These are phyloP conservation scores for Oasisia sp. DNA, from an alignment of 2,888 invertebrate genomes.

Conservation along the genomic window DNA sequence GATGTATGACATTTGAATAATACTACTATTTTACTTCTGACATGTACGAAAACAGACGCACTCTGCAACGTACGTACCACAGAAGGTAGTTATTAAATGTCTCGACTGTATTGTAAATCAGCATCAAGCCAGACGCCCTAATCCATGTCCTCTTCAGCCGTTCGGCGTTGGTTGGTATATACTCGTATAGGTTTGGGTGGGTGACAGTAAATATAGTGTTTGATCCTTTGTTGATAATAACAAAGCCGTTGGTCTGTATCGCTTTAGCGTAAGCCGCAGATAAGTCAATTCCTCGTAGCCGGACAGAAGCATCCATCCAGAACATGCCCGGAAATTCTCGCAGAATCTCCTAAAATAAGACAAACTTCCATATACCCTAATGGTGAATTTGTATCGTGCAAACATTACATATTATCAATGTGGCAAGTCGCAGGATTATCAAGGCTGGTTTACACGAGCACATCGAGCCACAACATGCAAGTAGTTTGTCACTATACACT, in stretches of 20 bases:
- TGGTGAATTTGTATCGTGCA: background rate
- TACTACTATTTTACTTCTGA: too few species aligned
- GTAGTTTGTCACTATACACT: too few species aligned
- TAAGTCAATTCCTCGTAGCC: background rate
- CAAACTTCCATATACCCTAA: background rate
- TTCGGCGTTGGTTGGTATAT: background rate
- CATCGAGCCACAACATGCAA: too few species aligned
- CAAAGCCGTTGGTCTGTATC: background rate
- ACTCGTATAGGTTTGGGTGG: background rate
- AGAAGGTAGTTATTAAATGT: background rate
- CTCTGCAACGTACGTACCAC: background rate
- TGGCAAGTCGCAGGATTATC: background rate
- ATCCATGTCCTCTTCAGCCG: background rate
- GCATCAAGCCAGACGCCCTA: background rate
- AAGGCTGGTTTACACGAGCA: background rate
- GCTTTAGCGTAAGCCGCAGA: background rate
- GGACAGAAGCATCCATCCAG: background rate
- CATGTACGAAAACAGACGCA: background rate
- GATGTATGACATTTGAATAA: too few species aligned
- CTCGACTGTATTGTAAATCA: background rate
- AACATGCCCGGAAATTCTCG: background rate
- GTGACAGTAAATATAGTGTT: background rate
- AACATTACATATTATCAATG: background rate
- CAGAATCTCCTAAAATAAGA: background rate
- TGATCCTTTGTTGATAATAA: background rate